A percentile compares a stretch with the other conserved stretches of the same genome.
Evolutionary conservation across 2,797 vertebrate species (phyloP).

Genomic region (Labeo calbasu): DNA sequence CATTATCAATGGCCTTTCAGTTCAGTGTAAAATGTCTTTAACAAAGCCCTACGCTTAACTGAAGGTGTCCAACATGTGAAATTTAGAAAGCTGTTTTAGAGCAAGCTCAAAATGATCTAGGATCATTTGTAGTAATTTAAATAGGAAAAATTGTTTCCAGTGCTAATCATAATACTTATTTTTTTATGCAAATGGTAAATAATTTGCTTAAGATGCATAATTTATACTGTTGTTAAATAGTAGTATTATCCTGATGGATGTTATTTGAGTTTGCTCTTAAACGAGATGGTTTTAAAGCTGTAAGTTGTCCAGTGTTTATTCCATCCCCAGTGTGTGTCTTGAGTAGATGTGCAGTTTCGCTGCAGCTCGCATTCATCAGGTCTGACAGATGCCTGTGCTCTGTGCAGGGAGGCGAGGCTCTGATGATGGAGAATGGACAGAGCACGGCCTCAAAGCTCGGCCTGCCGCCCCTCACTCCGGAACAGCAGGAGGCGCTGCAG

Average conservation of each 20-base stretch:
- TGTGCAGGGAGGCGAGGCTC: constrained; percentile 72
- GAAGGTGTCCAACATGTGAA: neutral
- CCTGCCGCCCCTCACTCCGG: constrained; percentile 89
- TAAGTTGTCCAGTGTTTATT: constrained; percentile 6
- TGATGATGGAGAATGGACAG: constrained; percentile 92
- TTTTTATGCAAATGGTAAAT: neutral
- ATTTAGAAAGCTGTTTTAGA: constrained; percentile 40
- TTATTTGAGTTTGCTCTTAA: constrained; percentile 56
- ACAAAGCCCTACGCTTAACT: neutral
- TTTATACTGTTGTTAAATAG: neutral
- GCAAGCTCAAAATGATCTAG: constrained; percentile 38
- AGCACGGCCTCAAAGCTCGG: constrained; percentile 89
- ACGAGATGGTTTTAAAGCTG: neutral
- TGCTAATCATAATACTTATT: neutral
- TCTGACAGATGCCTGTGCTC: constrained; percentile 47
- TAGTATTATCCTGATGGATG: neutral
- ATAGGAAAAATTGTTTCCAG: neutral
- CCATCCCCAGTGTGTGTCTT: neutral
- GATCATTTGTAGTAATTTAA: no score
- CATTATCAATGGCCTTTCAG: neutral
- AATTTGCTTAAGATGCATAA: neutral
- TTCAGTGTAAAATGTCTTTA: constrained; percentile 19
- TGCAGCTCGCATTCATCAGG: neutral
- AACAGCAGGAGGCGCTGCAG: constrained; percentile 94
- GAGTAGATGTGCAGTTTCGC: neutral